Percentiles rank a stretch among this genome's conserved stretches.
These are phyloP conservation scores for Masticophis lateralis DNA, from an alignment of 2,797 vertebrate species.

Conservation along the genomic window DNA sequence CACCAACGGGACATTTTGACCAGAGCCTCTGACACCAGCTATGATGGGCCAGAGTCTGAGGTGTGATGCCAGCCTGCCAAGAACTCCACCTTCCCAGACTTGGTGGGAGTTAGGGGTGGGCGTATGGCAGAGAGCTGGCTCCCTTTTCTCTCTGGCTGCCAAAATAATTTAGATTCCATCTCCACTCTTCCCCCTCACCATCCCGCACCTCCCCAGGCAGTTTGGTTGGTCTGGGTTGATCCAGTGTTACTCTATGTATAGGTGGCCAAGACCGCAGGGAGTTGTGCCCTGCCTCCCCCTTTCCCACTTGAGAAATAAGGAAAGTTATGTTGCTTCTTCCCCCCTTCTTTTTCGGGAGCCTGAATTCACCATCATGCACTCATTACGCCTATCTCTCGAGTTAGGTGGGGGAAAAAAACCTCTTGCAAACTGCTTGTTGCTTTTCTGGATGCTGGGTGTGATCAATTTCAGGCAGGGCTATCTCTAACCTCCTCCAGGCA, in stretches of 20 bases:
- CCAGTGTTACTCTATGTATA: neutral
- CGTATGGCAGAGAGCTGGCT: neutral
- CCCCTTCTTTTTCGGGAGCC: neutral
- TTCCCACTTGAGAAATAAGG: neutral
- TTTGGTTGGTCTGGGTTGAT: neutral
- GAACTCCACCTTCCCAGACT: neutral
- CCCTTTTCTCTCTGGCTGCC: neutral
- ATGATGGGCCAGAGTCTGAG: neutral
- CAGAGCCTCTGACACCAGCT: slow-evolving; percentile 40
- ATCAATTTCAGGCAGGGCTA: neutral
- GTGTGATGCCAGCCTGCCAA: neutral
- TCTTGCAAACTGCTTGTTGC: neutral
- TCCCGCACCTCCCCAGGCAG: neutral
- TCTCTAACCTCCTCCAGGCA: neutral
- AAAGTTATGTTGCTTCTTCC: neutral
- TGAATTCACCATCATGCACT: neutral
- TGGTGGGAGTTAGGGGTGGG: neutral
- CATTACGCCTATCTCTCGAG: neutral
- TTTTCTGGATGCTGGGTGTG: neutral
- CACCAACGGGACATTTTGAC: slow-evolving; percentile 32
- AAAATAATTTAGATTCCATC: neutral
- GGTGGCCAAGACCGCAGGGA: neutral
- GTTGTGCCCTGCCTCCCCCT: neutral
- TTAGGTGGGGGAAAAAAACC: neutral
- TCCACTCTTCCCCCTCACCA: neutral